Evolutionary conservation across 2,888 invertebrate genomes (phyloP).

Genomic region (Rhabditoides inermis): DNA sequence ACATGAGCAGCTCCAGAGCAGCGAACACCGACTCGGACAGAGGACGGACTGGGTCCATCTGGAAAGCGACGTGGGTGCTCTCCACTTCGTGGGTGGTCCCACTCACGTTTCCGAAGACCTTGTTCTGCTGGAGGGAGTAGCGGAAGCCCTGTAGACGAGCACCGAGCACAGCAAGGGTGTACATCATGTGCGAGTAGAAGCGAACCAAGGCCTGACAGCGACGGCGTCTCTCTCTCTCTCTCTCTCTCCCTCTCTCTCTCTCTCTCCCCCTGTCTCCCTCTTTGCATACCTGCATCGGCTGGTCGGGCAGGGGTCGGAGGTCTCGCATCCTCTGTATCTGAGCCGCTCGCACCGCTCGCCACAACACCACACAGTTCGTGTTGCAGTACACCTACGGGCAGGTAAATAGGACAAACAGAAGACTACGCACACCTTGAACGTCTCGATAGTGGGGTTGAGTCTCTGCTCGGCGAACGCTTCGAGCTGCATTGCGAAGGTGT

Average conservation of each 20-base stretch:
- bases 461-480: constrained; percentile 37
- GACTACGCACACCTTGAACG: constrained; percentile 38
- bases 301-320: constrained; percentile 11
- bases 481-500: constrained; percentile 23
- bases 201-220: constrained; percentile 31
- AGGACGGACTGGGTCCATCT: constrained; percentile 36
- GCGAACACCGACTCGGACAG: constrained; percentile 46
- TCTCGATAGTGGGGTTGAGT: constrained; percentile 44
- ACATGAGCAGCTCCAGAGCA: constrained; percentile 46
- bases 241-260: no score
- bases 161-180: constrained; percentile 42
- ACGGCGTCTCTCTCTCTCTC: no score
- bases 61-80: background rate
- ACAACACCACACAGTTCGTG: constrained; percentile 28
- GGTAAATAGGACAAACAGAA: no score
- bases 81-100: background rate
- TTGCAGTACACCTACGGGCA: constrained; percentile 46
- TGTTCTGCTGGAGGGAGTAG: background rate
- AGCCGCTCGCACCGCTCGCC: constrained; percentile 32
- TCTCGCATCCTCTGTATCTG: constrained; percentile 18
- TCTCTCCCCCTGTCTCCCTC: no score
- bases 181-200: constrained; percentile 49
- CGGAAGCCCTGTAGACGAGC: constrained; percentile 36
- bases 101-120: constrained; percentile 16
- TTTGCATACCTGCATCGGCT: no score